Percentiles rank a stretch among this genome's conserved stretches.
phyloP scores from a whole-genome alignment of 1,140 invertebrate species.

The Ctenoplectra terminalis region DNA sequence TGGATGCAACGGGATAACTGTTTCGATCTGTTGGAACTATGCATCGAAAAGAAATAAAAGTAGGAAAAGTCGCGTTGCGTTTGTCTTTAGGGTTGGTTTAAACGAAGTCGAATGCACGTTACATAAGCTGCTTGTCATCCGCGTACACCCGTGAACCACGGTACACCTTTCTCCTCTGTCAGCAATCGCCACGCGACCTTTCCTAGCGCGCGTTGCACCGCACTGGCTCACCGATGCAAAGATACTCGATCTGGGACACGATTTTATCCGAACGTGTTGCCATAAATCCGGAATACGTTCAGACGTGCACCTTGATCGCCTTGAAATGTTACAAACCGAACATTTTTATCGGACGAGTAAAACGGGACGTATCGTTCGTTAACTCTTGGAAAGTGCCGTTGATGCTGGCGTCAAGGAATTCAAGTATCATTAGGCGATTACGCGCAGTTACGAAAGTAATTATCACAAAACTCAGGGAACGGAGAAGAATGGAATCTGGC shows the following conservation, averaged over 20 bases:
- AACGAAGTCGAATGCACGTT: neutral
- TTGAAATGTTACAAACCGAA: too few species aligned
- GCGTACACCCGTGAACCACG: conserved; percentile 1
- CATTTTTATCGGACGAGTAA: too few species aligned
- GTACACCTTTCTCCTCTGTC: conserved; percentile 20
- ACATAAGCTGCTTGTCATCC: conserved; percentile 21
- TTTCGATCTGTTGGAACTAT: too few species aligned
- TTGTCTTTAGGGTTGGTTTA: neutral
- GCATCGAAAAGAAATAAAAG: neutral
- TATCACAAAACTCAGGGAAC: too few species aligned
- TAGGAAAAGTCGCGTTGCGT: neutral
- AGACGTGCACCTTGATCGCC: neutral
- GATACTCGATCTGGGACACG: neutral
- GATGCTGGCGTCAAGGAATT: too few species aligned
- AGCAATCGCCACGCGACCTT: conserved; percentile 34
- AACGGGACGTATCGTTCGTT: too few species aligned
- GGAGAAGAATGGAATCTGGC: neutral
- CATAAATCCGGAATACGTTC: neutral
- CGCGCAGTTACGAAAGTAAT: too few species aligned
- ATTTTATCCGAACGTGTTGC: neutral
- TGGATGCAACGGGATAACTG: too few species aligned
- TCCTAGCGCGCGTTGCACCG: conserved; percentile 28
- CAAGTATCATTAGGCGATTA: too few species aligned
- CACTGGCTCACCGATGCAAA: neutral
- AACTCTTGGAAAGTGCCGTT: too few species aligned